Evolutionary conservation across 2,888 invertebrate species (phyloP).

Genomic region (Dolomedes plantarius): DNA sequence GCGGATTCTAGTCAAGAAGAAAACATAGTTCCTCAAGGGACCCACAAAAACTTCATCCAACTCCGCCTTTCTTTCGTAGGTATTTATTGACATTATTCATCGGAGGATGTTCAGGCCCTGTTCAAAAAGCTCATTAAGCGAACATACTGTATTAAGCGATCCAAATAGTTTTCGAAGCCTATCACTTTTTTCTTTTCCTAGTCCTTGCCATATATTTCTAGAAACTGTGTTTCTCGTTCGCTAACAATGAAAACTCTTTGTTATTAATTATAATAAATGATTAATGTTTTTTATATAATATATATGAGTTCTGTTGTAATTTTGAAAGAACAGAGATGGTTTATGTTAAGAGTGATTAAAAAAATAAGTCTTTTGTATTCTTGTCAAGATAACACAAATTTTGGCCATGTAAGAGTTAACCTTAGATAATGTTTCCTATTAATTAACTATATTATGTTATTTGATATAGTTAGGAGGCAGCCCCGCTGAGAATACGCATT

Average conservation of each 20-base stretch:
- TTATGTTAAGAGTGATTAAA: no score
- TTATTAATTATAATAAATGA: background rate
- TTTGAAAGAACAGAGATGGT: no score
- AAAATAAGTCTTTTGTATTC: no score
- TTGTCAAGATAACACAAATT: no score
- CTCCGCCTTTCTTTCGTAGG: constrained; percentile 30
- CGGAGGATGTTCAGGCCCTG: constrained; percentile 11
- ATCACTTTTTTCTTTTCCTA: constrained; percentile 16
- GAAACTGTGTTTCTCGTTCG: background rate
- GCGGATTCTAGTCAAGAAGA: background rate
- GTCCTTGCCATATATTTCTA: background rate
- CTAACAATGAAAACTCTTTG: constrained; percentile 21
- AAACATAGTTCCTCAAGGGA: constrained; percentile 27
- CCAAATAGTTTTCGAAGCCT: constrained; percentile 47
- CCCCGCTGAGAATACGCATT: no score
- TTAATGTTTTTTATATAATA: no score
- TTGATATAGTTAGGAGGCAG: no score
- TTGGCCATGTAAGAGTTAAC: no score
- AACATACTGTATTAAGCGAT: constrained; percentile 29
- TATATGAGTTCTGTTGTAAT: no score
- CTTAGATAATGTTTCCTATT: no score
- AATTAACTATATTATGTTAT: no score
- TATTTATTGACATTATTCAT: constrained; percentile 47
- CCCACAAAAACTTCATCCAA: constrained; percentile 28
- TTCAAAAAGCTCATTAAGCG: constrained; percentile 39